A percentile compares a stretch with the other conserved stretches of the same genome.
These are phyloP conservation scores for Coregonus clupeaformis DNA, from an alignment of 2,113 vertebrate species.

Conservation along the genomic window DNA sequence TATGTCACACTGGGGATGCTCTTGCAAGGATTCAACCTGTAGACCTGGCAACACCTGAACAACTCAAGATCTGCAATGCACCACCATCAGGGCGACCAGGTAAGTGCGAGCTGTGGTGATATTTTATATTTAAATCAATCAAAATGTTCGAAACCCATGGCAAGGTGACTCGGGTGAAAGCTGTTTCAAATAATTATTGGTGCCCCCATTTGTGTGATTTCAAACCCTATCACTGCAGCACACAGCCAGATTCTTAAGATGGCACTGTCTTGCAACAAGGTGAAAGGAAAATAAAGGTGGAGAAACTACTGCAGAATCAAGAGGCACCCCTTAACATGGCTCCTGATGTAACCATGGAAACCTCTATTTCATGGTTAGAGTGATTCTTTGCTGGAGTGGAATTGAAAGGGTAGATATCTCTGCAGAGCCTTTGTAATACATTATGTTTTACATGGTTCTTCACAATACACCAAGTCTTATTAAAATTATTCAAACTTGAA, in stretches of 20 bases:
- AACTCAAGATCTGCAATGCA: conserved; percentile 37
- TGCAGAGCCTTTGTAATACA: conserved; percentile 39
- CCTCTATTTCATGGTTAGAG: conserved; percentile 74
- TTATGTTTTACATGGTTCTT: conserved; percentile 20
- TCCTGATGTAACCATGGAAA: conserved; percentile 80
- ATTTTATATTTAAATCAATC: conserved; percentile 52
- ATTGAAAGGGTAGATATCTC: conserved; percentile 65
- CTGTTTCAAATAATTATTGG: conserved; percentile 35
- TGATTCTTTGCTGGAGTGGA: conserved; percentile 75
- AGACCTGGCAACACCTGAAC: conserved; percentile 53
- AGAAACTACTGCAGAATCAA: conserved; percentile 60
- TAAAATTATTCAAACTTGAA: conserved; percentile 9
- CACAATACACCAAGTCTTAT: not conserved
- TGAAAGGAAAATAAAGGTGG: conserved; percentile 63
- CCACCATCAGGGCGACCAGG: conserved; percentile 40
- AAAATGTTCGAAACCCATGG: conserved; percentile 44
- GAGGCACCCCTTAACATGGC: conserved; percentile 68
- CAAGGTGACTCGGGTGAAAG: not conserved
- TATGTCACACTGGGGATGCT: conserved; percentile 70
- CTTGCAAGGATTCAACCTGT: conserved; percentile 64
- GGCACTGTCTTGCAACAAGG: conserved; percentile 54
- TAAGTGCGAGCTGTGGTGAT: conserved; percentile 43
- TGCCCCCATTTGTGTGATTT: conserved; percentile 38
- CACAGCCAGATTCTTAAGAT: conserved; percentile 46
- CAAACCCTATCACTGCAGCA: conserved; percentile 45